Evolutionary conservation across 1,140 invertebrate genomes (phyloP), one percentile per base, ranked within the genome.

Genomic region (Catajapyx aquilonaris): DNA sequence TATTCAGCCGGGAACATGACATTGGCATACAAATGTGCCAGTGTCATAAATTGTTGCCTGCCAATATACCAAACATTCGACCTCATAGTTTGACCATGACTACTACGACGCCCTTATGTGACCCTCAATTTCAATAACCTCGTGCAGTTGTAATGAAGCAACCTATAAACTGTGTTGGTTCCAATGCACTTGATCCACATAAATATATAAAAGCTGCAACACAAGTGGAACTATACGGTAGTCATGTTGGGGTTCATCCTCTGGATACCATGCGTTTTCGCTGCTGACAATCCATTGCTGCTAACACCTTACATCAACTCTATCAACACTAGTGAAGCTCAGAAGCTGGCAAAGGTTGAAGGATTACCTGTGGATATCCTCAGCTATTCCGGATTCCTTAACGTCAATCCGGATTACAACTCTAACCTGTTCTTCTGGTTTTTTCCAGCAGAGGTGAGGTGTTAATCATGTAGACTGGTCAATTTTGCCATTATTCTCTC

Each of bases 381-480:
- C 13, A 54, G 53, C 34, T 52, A 60, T 45, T 53, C 59, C 16
- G 62, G 61, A 10, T 63, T 53, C 38, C 46, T 65, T 9, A 62
- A 58, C 18, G 60, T 63, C 20, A 60, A 65, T 38, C 50, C 55
- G 40, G 45, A 47, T 2, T 54, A 45, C 38, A 53, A 57, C 39
- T 61, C 58, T 21, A 61, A 65, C 42, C 51, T 62, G 44, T 65
- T 62, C 46, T 64, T 64, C 49, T 64, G 61, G 62, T 64, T 59
- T 45, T 64, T 64, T 38, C 59, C 60, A 13, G 51, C 58, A 2
- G 46, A 52, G 52, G 60, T 61, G 46, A 53, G 50, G 43, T n/a
- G n/a, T 40, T 17, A 23, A 42, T 9, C 30, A 33, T 34, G 43
- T 48, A 5, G 22, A 20, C 11, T n/a, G 20, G 4, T 23, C 31